These are phyloP conservation scores for Neoarius graeffei DNA, from an alignment of 2,113 vertebrate species.

Conservation along the genomic window DNA sequence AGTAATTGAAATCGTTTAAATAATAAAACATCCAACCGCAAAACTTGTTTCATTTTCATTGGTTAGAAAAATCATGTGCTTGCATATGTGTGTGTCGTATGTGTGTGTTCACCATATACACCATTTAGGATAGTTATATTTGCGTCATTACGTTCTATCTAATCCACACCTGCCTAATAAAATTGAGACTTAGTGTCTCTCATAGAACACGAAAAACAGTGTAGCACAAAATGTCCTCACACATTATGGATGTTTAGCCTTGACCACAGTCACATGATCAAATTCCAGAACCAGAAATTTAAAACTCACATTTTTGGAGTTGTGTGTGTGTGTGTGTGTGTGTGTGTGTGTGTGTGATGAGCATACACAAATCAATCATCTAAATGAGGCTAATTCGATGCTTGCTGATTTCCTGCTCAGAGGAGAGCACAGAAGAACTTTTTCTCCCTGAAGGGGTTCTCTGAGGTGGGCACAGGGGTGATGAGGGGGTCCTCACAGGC, in stretches of 20 bases:
- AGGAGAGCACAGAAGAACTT: slow-evolving; percentile 93
- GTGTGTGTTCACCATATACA: slow-evolving; percentile 31
- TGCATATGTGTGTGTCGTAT: slow-evolving; percentile 45
- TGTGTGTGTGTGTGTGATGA: slow-evolving; percentile 37
- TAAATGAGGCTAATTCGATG: slow-evolving; percentile 55
- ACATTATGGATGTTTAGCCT: slow-evolving; percentile 29
- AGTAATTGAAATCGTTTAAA: slow-evolving; percentile 29
- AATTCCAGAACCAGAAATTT: slow-evolving; percentile 25
- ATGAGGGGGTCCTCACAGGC: slow-evolving; percentile 89
- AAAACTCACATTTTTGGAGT: slow-evolving; percentile 17
- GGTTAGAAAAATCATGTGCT: slow-evolving; percentile 53
- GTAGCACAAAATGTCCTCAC: slow-evolving; percentile 40
- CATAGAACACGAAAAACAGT: slow-evolving; percentile 30
- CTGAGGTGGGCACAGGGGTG: slow-evolving; percentile 90
- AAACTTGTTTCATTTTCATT: slow-evolving; percentile 31
- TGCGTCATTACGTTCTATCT: slow-evolving; percentile 34
- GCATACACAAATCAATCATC: slow-evolving; percentile 55
- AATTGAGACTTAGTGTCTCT: slow-evolving; percentile 62
- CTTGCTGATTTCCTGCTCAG: slow-evolving; percentile 70
- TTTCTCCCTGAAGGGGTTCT: slow-evolving; percentile 94
- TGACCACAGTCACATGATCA: slow-evolving; percentile 3
- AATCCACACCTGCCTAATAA: slow-evolving; percentile 23
- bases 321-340: background rate
- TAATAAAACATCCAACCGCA: slow-evolving; percentile 40
- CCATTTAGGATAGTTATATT: background rate